Conservation (phyloP, 2,113 vertebrate species). For the Nansenia antarctica region DNA sequence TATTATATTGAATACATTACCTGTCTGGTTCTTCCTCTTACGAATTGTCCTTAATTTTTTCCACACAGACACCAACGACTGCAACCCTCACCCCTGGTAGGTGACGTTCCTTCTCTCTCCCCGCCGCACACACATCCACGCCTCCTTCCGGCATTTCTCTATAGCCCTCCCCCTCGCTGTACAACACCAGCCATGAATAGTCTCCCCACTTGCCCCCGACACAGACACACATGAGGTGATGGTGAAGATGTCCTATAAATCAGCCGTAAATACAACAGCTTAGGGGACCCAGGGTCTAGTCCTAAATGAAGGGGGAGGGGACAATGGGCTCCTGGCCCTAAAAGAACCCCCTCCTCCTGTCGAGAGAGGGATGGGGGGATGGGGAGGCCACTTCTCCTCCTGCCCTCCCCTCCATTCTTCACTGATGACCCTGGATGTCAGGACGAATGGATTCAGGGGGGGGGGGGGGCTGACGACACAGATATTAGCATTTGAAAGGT, state of each 20-base stretch:
- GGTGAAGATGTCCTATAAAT: slow-evolving; percentile 50
- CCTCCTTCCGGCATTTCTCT: neutral
- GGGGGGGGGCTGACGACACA: slow-evolving; percentile 59
- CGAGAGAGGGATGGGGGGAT: slow-evolving; percentile 38
- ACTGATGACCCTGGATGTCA: slow-evolving; percentile 59
- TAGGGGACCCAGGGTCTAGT: slow-evolving; percentile 47
- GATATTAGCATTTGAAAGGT: slow-evolving; percentile 75
- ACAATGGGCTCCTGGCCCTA: slow-evolving; percentile 32
- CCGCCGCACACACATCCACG: too few species aligned
- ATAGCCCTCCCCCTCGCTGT: slow-evolving; percentile 46
- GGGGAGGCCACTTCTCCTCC: slow-evolving; percentile 19
- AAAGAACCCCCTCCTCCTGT: slow-evolving; percentile 52
- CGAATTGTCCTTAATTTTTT: slow-evolving; percentile 1
- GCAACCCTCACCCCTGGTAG: slow-evolving; percentile 96
- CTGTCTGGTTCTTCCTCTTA: neutral
- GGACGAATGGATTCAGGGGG: slow-evolving; percentile 56
- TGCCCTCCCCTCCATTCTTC: slow-evolving; percentile 60
- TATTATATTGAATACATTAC: too few species aligned
- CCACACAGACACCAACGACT: slow-evolving; percentile 90
- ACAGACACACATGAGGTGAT: slow-evolving; percentile 24
- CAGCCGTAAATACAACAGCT: slow-evolving; percentile 62
- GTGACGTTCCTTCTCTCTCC: slow-evolving; percentile 43
- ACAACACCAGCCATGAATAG: slow-evolving; percentile 26
- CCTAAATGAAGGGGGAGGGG: slow-evolving; percentile 52
- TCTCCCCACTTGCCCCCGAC: slow-evolving; percentile 16